Base-by-base conservation (phyloP, 2,888 invertebrate genomes). In the Asteroscopus sphinx region DNA sequence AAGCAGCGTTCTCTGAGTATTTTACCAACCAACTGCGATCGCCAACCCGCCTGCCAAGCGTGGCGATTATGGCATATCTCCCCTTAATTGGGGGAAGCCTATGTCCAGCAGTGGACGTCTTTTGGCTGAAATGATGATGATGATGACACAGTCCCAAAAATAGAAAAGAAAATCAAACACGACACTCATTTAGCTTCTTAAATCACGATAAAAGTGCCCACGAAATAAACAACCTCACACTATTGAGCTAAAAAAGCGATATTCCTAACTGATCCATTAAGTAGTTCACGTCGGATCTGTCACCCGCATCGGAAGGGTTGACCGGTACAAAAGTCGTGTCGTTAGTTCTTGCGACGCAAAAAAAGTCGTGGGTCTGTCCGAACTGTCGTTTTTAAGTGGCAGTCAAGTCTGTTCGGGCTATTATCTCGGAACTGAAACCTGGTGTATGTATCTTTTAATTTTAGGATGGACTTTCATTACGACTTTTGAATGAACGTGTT, bases 211-310 rank as follows among this genome's bases (percentile, higher is more conserved):
- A 66, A 66, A 39, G 49, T 48, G 40, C 30, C 12, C 7, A 37
- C 39, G 21, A 59, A 69, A 69, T 73, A 63, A 76, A 49, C 54
- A 36, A 36, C 7, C 26, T 37, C 40, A 60, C 59, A 76, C 74
- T 73, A 73, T 69, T 73, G 40, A 52, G 58, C 57, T 58, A 44
- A 56, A 63, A 73, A 74, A 66, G 45, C 60, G 59, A 68, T 56
- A 60, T 51, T 53, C 55, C 56, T 62, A 64, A 57, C 76, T 73
- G 77, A 77, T 73, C 72, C 62, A 56, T 68, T 78, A 80, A 83
- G 83, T 82, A 83, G 84, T 83, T 81, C 60, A 55, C 75, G 83
- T 82, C 79, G 44, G 71, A 79, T 73, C 74, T 85, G 86, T 82
- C 88, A 81, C 70, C 59, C 51, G 71, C 73, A 67, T 71, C 60